Evolutionary conservation across 2,888 invertebrate species (phyloP), one percentile per base, ranked within the genome.

Genomic region (Andrena flavipes): DNA sequence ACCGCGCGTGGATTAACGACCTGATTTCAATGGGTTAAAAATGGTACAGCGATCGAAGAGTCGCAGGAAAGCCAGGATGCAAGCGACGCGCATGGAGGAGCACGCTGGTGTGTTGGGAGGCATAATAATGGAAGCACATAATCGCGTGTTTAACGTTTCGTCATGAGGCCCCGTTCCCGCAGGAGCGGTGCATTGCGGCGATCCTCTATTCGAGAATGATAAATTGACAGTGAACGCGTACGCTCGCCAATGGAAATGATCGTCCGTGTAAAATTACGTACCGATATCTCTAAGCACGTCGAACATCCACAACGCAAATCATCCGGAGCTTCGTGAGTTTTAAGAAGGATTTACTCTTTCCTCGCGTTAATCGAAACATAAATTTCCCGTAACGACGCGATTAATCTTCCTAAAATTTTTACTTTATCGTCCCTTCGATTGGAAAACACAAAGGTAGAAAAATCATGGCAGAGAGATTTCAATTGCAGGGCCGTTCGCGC

Each of bases 131-230:
- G 82, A 51, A 72, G 76, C 82, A 74, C 76, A 87, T 87, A 87
- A 87, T 87, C 82, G 87, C 69, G 71, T 84, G 86, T 87, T 87
- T 84, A 87, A 79, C 79, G 80, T 84, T 84, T 79, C 87, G 84
- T 84, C 84, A 82, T 73, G 76, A 65, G 72, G 30, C 33, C 26
- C 42, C 64, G 62, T 42, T 69, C 80, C 80, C 75, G 65, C 62
- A 80, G 75, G 80, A 73, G 30, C 80, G 65, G 54, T 76, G 75
- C 76, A 75, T 59, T 69, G 76, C 81, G 75, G 65, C 82, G 78
- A 67, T 63, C 84, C 76, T 76, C 86, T 79, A 82, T 86, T 82
- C 78, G 69, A 54, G 64, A 72, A 82, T 86, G 86, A 86, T 86
- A 86, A 86, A 86, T 84, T 82, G 86, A 82, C 86, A 86, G 78